Evolutionary conservation across 2,888 invertebrate species (phyloP).

Genomic region (Octodonta nipae): DNA sequence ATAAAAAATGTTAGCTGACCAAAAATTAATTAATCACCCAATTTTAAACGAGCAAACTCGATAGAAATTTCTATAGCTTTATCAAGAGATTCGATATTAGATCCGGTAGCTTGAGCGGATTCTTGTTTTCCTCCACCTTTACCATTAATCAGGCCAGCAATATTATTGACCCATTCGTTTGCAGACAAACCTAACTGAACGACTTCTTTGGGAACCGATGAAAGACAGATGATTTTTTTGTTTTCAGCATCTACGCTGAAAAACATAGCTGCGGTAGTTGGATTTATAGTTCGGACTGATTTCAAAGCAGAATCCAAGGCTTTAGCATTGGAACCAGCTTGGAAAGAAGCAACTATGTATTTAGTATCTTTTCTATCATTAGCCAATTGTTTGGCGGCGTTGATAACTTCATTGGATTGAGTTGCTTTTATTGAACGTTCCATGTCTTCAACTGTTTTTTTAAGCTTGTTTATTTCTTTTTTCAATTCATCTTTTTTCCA

Average conservation of each 20-base stretch:
- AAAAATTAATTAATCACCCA: no score
- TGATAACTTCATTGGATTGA: constrained; percentile 60
- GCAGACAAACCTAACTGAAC: constrained; percentile 72
- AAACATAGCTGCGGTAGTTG: constrained; percentile 84
- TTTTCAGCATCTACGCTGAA: constrained; percentile 77
- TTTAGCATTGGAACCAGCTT: constrained; percentile 86
- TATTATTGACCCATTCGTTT: constrained; percentile 85
- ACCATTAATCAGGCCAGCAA: constrained; percentile 53
- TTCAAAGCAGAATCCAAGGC: constrained; percentile 88
- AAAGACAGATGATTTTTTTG: constrained; percentile 81
- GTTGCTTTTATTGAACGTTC: constrained; percentile 75
- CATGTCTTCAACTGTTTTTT: constrained; percentile 80
- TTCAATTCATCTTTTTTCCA: constrained; percentile 89
- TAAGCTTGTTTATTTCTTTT: constrained; percentile 64
- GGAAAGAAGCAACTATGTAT: constrained; percentile 67
- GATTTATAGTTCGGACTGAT: constrained; percentile 68
- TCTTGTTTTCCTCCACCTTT: constrained; percentile 97
- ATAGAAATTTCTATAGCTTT: no score
- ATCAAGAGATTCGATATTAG: no score
- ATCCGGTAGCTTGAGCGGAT: constrained; percentile 91
- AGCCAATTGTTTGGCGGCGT: constrained; percentile 69
- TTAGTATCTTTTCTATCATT: constrained; percentile 52
- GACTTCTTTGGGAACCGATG: constrained; percentile 66
- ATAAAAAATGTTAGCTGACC: no score
- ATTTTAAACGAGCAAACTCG: no score